Conservation (phyloP, 2,113 vertebrate species). For the Tragulus kanchil region DNA sequence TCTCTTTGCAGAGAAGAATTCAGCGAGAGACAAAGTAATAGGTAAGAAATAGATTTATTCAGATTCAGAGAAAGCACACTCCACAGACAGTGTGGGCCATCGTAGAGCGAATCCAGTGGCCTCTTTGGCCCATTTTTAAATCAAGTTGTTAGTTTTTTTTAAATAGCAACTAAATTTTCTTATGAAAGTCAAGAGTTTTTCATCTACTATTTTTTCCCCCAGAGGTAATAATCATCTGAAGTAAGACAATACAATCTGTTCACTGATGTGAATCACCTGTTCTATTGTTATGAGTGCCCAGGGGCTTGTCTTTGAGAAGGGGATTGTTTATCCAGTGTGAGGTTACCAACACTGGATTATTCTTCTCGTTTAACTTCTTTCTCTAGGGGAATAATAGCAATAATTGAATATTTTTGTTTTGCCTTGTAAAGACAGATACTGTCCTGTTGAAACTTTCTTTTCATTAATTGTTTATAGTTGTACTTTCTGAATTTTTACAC, state of each 20-base stretch:
- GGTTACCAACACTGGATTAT: background rate
- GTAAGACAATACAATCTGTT: background rate
- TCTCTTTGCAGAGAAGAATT: no score
- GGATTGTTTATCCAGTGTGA: background rate
- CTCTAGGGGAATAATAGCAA: constrained; percentile 28
- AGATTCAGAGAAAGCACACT: no score
- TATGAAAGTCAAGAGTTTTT: constrained; percentile 10
- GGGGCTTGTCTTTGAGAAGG: background rate
- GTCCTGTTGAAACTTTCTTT: constrained; percentile 49
- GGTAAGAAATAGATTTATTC: no score
- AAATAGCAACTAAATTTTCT: background rate
- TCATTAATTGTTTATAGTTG: constrained; percentile 64
- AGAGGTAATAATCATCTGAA: background rate
- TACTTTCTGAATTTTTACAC: constrained; percentile 61
- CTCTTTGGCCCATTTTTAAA: background rate
- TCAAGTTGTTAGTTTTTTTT: background rate
- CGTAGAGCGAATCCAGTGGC: no score
- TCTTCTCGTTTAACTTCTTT: constrained; percentile 41
- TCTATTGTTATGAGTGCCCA: background rate
- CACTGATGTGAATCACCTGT: background rate
- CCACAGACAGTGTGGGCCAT: no score
- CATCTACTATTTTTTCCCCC: background rate
- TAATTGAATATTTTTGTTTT: constrained; percentile 41
- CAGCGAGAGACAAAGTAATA: no score
- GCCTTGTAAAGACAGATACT: constrained; percentile 34